phyloP scores from a whole-genome alignment of 2,113 vertebrate genomes.

The Gymnarchus niloticus region DNA sequence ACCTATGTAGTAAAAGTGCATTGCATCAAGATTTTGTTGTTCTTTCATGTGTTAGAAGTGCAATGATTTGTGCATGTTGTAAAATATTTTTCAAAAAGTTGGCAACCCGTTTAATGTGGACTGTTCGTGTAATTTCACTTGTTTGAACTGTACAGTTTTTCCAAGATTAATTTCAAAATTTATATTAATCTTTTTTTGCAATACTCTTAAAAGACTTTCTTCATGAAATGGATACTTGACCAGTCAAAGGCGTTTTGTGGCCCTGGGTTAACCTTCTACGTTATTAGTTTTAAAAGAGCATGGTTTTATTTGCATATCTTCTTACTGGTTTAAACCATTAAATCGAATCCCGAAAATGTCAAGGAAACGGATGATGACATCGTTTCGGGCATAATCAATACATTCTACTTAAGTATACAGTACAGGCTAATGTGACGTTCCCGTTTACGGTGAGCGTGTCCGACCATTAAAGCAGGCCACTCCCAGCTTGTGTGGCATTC shows the following conservation, averaged over 20 bases:
- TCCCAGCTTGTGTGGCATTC: neutral
- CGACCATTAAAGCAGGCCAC: neutral
- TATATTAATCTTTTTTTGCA: conserved; percentile 24
- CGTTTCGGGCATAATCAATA: conserved; percentile 38
- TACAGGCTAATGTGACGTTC: conserved; percentile 34
- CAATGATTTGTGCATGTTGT: conserved; percentile 1
- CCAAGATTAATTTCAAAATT: too few relatives aligned
- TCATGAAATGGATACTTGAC: conserved; percentile 35
- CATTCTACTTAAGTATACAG: conserved; percentile 44
- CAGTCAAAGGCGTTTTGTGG: conserved; percentile 26
- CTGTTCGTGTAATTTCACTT: neutral
- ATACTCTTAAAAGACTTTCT: conserved; percentile 24
- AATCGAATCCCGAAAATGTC: conserved; percentile 25
- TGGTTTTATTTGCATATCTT: conserved; percentile 30
- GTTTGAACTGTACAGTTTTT: conserved; percentile 5
- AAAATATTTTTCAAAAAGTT: neutral
- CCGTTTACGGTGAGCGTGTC: conserved; percentile 27
- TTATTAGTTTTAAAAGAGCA: conserved; percentile 44
- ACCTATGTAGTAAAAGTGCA: conserved; percentile 17
- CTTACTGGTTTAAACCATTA: conserved; percentile 34
- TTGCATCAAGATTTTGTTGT: neutral
- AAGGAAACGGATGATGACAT: conserved; percentile 17
- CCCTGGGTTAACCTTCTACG: conserved; percentile 40
- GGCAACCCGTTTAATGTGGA: neutral
- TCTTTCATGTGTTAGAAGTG: conserved; percentile 23